Evolutionary conservation across 92 coral and sea anemone genomes (phyloP).

Genomic region (Micromussa lordhowensis): DNA sequence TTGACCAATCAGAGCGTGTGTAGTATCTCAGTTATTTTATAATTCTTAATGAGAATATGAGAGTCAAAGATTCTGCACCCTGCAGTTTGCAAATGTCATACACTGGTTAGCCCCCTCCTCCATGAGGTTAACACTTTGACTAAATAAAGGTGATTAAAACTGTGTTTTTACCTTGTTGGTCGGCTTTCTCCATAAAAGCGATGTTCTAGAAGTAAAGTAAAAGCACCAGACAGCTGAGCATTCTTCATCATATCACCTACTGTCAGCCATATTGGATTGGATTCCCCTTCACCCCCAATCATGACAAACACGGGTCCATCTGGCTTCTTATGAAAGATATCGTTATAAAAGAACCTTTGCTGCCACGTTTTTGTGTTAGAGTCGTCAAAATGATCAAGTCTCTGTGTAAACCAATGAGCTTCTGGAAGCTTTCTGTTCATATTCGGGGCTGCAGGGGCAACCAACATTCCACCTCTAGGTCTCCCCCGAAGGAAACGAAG

Average conservation of each 20-base stretch:
- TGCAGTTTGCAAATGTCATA: too few relatives aligned
- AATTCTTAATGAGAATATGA: too few relatives aligned
- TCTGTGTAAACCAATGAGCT: slow-evolving; percentile 93
- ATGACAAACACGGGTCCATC: slow-evolving; percentile 93
- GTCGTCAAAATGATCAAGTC: slow-evolving; percentile 92
- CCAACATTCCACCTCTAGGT: slow-evolving; percentile 91
- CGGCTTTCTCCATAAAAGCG: slow-evolving; percentile 96
- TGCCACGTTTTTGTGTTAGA: slow-evolving; percentile 90
- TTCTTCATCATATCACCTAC: slow-evolving; percentile 90
- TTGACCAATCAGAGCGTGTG: too few relatives aligned
- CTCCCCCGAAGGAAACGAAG: slow-evolving; percentile 86
- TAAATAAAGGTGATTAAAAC: too few relatives aligned
- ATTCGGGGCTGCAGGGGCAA: slow-evolving; percentile 67
- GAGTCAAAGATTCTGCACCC: too few relatives aligned
- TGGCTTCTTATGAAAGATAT: slow-evolving; percentile 66
- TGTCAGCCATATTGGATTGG: slow-evolving; percentile 92
- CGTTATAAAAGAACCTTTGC: slow-evolving; percentile 91
- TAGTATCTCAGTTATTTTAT: too few relatives aligned
- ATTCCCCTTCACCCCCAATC: slow-evolving; percentile 99
- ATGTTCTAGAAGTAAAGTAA: slow-evolving; percentile 87
- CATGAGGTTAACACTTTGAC: too few relatives aligned
- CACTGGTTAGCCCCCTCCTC: too few relatives aligned
- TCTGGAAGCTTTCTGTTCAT: slow-evolving; percentile 64
- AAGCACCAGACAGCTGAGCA: slow-evolving; percentile 91
- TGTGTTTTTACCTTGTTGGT: slow-evolving; percentile 71